A percentile compares a stretch with the other conserved stretches of the same genome.
Evolutionary conservation across 1,140 invertebrate genomes (phyloP).

Genomic region (Drosophila punjabiensis): DNA sequence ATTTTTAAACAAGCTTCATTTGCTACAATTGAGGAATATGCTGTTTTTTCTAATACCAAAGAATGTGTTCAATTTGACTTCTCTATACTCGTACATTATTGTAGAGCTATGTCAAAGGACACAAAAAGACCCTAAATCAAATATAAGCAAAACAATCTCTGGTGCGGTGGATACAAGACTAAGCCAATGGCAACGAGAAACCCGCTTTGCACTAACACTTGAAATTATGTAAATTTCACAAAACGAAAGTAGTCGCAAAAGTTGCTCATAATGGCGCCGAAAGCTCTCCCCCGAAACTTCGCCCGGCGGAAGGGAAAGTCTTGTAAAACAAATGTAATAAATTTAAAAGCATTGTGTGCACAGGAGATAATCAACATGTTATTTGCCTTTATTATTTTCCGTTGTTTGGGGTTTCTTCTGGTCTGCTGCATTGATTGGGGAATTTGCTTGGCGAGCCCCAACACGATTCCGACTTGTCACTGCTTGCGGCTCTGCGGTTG

Average conservation of each 20-base stretch:
- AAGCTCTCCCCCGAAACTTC: conserved; percentile 8
- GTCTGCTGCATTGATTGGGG: conserved; percentile 19
- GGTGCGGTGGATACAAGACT: not conserved
- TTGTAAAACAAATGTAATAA: conserved; percentile 76
- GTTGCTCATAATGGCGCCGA: conserved; percentile 49
- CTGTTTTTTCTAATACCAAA: not conserved
- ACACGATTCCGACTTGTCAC: conserved; percentile 3
- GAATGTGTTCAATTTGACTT: not conserved
- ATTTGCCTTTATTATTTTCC: conserved; percentile 23
- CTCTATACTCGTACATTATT: not conserved
- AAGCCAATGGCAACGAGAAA: conserved; percentile 37
- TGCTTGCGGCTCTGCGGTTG: conserved; percentile 3
- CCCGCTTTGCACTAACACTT: conserved; percentile 59
- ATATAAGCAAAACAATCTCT: not conserved
- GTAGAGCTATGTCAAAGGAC: not conserved
- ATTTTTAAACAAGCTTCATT: not conserved
- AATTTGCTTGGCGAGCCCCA: conserved; percentile 7
- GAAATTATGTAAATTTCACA: conserved; percentile 60
- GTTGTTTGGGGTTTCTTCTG: conserved; percentile 28
- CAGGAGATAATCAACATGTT: conserved; percentile 63
- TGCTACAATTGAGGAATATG: not conserved
- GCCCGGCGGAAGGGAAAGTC: conserved; percentile 14
- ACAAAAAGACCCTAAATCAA: not conserved
- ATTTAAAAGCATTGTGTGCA: conserved; percentile 72
- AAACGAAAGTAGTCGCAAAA: conserved; percentile 59